A percentile compares a stretch with the other conserved stretches of the same genome.
Evolutionary conservation across 2,113 vertebrate species (phyloP).

Genomic region (Loxodonta africana): DNA sequence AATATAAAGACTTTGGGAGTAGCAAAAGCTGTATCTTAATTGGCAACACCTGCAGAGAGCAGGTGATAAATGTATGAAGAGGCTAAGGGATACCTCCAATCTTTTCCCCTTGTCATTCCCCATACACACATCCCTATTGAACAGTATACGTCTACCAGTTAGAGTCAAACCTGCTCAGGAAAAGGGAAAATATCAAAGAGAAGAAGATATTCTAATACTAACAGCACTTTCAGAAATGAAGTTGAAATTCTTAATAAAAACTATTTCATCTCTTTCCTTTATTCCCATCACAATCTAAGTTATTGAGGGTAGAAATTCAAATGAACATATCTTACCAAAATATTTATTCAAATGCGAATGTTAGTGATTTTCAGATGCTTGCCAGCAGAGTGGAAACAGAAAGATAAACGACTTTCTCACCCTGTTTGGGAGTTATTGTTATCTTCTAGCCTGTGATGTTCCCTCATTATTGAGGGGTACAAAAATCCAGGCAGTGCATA

Average conservation of each 20-base stretch:
- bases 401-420: constrained; percentile 88
- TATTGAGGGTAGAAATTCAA: constrained; percentile 84
- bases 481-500: constrained; percentile 85
- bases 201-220: constrained; percentile 80
- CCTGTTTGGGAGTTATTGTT: constrained; percentile 86
- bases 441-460: constrained; percentile 86
- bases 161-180: constrained; percentile 10
- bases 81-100: background rate
- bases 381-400: constrained; percentile 84
- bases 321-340: constrained; percentile 87
- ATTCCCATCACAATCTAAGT: constrained; percentile 79
- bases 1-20: constrained; percentile 72
- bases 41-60: constrained; percentile 76
- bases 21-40: constrained; percentile 80
- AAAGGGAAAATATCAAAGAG: constrained; percentile 72
- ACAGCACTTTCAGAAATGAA: constrained; percentile 80
- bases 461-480: constrained; percentile 86
- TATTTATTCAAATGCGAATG: constrained; percentile 88
- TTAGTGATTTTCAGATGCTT: constrained; percentile 88
- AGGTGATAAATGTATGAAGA: background rate
- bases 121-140: background rate
- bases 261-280: constrained; percentile 80
- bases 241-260: constrained; percentile 85
- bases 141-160: background rate
- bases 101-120: constrained; percentile 1